Base-by-base conservation (phyloP, 2,113 vertebrate genomes). In the Herpailurus yagouaroundi region DNA sequence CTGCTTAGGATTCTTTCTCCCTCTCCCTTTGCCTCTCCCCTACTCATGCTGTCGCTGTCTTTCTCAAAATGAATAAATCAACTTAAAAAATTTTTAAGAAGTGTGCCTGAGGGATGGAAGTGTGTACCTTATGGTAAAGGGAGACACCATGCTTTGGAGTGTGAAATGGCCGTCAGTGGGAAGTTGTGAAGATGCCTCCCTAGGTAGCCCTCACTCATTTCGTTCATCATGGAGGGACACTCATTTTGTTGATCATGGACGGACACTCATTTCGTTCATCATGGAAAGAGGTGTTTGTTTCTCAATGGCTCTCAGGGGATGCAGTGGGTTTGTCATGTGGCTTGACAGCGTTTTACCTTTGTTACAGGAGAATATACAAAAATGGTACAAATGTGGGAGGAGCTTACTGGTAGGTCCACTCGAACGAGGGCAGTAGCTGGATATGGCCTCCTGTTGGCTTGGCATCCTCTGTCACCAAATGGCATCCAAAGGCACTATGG, bases 91-190 rank as follows among this genome's bases (percentile, higher is more conserved):
- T 18, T 19, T 57, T 57, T 16, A 73, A 76, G 48, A 92, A 31
- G 7, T 21, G 3, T 19, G 25, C 33, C 41, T 33, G 9, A 36
- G 25, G 33, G n/a, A 12, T 29, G n/a, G 13, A 18, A 19, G 25
- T 45, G 31, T 23, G 29, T 1, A 33, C 12, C 5, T 81, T 50
- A 15, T 1, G 6, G 3, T 55, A 4, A 83, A 82, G 1, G 23
- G 16, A 11, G 8, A 64, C 27, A 2, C 50, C 12, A 7, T 3
- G 7, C 14, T 52, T 33, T 63, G 23, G 4, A n/a, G 41, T 14
- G 31, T 13, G 48, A 52, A 69, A 18, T 6, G 12, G 29, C 8
- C n/a, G 0, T 1, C 7, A 4, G 23, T 48, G 41, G 27, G 25
- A 7, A 25, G 33, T 1, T 31, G 23, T 29, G 45, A 50, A 29